Percentiles rank a stretch among this genome's conserved stretches.
phyloP scores from a whole-genome alignment of 2,113 vertebrate species.

The Myotis brandtii region DNA sequence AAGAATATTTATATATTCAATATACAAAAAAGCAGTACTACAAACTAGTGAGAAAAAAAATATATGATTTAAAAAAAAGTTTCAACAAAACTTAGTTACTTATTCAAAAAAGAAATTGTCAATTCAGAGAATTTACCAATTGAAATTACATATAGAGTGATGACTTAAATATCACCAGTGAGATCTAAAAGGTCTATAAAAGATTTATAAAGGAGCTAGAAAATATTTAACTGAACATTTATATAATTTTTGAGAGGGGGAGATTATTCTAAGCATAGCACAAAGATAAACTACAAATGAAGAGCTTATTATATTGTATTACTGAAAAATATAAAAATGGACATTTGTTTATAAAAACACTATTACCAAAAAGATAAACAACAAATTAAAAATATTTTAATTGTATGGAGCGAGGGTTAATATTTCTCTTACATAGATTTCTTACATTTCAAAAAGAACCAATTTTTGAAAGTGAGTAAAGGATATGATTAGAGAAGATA shows the following conservation, averaged over 20 bases:
- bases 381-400: background rate
- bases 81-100: background rate
- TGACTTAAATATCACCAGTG: background rate
- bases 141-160: background rate
- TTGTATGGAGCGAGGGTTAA: background rate
- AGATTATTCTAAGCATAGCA: background rate
- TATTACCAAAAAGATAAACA: background rate
- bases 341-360: background rate
- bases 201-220: background rate
- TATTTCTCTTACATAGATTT: background rate
- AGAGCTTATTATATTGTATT: background rate
- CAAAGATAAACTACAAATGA: background rate
- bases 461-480: background rate
- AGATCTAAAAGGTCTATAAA: background rate
- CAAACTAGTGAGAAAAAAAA: conserved; percentile 4
- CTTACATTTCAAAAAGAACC: background rate
- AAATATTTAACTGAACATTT: background rate
- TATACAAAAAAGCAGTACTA: background rate
- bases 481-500: background rate
- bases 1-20: background rate
- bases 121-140: background rate
- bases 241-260: background rate
- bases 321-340: conserved; percentile 21
- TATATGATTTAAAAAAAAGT: background rate
- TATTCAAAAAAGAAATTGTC: background rate